These are phyloP conservation scores for Ctenodactylus gundi DNA, from an alignment of 2,113 vertebrate species.

Conservation along the genomic window DNA sequence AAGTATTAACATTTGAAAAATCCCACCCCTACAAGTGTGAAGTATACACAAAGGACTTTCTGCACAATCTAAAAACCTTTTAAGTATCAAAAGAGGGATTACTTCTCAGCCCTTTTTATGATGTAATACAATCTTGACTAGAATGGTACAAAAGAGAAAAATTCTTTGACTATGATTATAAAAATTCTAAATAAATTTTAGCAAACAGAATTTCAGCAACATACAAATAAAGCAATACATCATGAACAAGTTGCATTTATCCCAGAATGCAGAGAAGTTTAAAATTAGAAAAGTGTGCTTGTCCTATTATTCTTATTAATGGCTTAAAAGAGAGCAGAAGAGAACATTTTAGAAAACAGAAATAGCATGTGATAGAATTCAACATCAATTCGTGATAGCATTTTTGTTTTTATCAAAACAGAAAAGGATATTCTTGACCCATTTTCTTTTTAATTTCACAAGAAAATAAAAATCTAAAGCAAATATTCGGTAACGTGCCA, in stretches of 20 bases:
- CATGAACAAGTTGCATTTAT: background rate
- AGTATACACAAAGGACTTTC: background rate
- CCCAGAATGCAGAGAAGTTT: background rate
- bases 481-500: background rate
- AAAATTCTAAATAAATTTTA: conserved; percentile 8
- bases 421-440: background rate
- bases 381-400: background rate
- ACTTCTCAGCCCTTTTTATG: background rate
- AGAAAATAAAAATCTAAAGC: background rate
- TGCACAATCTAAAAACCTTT: background rate
- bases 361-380: background rate
- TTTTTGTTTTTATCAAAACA: background rate
- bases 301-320: background rate
- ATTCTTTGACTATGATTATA: background rate
- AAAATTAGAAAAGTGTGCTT: background rate
- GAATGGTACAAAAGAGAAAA: background rate
- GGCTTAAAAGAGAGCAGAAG: background rate
- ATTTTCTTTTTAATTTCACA: background rate
- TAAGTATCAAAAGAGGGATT: background rate
- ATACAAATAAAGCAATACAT: background rate
- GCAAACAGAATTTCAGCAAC: background rate
- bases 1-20: background rate
- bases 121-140: background rate
- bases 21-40: background rate
- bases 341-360: background rate